Evolutionary conservation across 2,797 vertebrate genomes (phyloP).

Genomic region (Salarias fasciatus): DNA sequence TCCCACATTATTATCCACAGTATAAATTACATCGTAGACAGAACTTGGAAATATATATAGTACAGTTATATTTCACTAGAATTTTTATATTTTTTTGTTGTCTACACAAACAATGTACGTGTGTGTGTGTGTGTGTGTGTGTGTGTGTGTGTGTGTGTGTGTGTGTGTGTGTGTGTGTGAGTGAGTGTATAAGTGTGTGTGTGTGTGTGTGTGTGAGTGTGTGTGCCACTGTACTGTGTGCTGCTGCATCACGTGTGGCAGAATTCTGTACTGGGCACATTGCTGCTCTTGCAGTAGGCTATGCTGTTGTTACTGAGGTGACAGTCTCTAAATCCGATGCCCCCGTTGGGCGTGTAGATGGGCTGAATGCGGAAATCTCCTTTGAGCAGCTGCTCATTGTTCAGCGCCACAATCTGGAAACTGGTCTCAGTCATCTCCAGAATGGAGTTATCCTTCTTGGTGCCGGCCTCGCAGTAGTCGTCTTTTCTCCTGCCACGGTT

Average conservation of each 20-base stretch:
- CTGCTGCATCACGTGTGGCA: constrained; percentile 93
- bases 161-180: constrained; percentile 50
- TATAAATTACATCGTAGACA: constrained; percentile 99
- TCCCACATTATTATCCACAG: constrained; percentile 98
- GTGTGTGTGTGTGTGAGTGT: constrained; percentile 16
- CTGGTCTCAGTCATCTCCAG: constrained; percentile 99
- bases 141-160: constrained; percentile 51
- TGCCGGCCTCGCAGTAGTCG: constrained; percentile 98
- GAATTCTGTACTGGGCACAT: constrained; percentile 95
- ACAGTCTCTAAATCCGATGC: constrained; percentile 97
- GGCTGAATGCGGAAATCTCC: constrained; percentile 99
- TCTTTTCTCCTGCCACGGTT: constrained; percentile 99
- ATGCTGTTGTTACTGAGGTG: constrained; percentile 97
- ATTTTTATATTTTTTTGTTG: constrained; percentile 64
- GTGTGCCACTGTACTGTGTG: constrained; percentile 28
- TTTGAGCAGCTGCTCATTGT: constrained; percentile 99
- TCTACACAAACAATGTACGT: constrained; percentile 73
- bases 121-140: constrained; percentile 48
- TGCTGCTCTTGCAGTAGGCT: constrained; percentile 96
- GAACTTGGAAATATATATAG: constrained; percentile 85
- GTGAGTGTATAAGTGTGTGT: constrained; percentile 60
- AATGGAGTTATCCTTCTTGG: constrained; percentile 99
- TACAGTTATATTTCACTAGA: constrained; percentile 85
- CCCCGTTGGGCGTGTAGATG: constrained; percentile 98
- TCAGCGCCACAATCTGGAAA: constrained; percentile 99